Evolutionary conservation across 2,888 invertebrate species (phyloP), one percentile per base, ranked within the genome.

Genomic region (Napeogenes sylphis): DNA sequence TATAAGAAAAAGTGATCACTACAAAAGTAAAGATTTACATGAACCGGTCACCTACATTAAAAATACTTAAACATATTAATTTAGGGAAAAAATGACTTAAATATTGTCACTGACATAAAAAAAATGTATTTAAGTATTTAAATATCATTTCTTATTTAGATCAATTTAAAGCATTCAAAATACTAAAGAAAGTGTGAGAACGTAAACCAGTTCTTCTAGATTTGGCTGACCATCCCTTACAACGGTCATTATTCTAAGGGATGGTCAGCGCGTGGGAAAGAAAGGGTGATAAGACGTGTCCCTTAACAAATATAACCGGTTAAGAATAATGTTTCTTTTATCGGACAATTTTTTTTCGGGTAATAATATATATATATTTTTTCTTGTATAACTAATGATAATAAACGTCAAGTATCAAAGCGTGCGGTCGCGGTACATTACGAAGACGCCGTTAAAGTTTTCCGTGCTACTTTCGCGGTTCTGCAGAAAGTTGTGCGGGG

Each of bases 381-480:
- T 21, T 21, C 21, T 21, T 21, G 21, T 30, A 30, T 71, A 65
- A 56, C 53, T 68, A 62, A 63, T 61, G 66, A 68, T 64, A 47
- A 47, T 35, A 42, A 5, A 35, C 35, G 6, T 57, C 69, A 79
- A 84, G 80, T 78, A 84, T 78, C 87, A 86, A 87, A 62, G 4
- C 0, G 2, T 4, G 68, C 6, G 2, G 35, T 46, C 73, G 64
- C 3, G 2, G 70, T 79, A 75, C 47, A 72, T 67, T 73, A 68
- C 79, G 84, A 89, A 90, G 90, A 90, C 88, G 90, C 89, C 84
- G 90, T 89, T 90, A 89, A 90, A 90, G 90, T 90, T 90, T 90
- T 90, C 90, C 90, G 87, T 87, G 90, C 90, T 87, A 84, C 84
- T 86, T 86, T 86, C 86, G 86, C 84, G 84, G 86, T 83, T 83